Evolutionary conservation across 1,140 invertebrate species (phyloP).

Genomic region (Lasioglossum baleicum): DNA sequence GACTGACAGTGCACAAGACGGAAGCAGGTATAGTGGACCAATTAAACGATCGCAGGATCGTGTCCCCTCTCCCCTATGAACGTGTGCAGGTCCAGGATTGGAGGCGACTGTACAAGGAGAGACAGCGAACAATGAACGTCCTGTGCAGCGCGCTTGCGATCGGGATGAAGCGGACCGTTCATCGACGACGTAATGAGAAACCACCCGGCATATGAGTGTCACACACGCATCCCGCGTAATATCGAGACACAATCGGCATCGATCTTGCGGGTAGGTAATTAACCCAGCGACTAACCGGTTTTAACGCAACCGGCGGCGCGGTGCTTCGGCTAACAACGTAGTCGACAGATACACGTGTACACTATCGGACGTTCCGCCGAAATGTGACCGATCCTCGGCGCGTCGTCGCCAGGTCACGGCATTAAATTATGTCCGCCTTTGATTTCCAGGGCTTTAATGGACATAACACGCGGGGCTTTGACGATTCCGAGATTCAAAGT

Average conservation of each 20-base stretch:
- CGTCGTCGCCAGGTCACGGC: background rate
- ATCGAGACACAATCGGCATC: constrained; percentile 34
- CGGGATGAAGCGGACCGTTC: background rate
- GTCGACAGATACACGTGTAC: constrained; percentile 23
- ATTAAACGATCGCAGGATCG: background rate
- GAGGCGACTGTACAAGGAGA: background rate
- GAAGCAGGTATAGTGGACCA: background rate
- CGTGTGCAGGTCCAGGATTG: no score
- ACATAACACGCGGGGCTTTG: background rate
- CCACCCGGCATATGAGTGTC: constrained; percentile 1
- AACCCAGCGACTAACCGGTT: constrained; percentile 28
- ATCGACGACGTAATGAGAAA: background rate
- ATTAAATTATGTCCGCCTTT: constrained; percentile 46
- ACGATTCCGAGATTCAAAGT: background rate
- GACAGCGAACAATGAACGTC: background rate
- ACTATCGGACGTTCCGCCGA: constrained; percentile 21
- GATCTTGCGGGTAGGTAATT: constrained; percentile 37
- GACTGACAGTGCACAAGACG: background rate
- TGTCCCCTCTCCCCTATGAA: background rate
- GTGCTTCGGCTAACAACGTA: background rate
- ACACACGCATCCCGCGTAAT: constrained; percentile 31
- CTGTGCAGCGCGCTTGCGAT: background rate
- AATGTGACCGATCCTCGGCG: constrained; percentile 16
- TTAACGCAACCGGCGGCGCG: background rate
- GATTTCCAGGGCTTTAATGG: constrained; percentile 28